These are phyloP conservation scores for Drosophila orosa DNA, from an alignment of 1,140 invertebrate species.

Conservation along the genomic window DNA sequence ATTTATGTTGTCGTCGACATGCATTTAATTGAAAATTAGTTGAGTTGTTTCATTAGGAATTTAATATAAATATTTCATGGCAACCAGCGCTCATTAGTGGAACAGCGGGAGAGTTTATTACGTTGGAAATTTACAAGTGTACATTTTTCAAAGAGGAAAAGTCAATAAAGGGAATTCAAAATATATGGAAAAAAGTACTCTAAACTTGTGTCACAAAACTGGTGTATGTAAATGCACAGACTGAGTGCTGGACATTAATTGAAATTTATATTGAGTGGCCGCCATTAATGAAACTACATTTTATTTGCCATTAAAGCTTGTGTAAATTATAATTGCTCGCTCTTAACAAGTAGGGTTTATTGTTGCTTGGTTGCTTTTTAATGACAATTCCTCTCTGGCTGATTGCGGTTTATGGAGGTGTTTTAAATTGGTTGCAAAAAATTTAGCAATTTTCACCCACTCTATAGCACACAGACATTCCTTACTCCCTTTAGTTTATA, in stretches of 20 bases:
- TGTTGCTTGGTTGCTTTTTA: constrained; percentile 7
- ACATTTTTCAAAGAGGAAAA: background rate
- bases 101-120: background rate
- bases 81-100: background rate
- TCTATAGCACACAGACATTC: background rate
- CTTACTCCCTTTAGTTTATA: constrained; percentile 4
- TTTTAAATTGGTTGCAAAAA: background rate
- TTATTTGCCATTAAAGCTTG: constrained; percentile 10
- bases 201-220: constrained; percentile 16
- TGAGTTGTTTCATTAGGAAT: constrained; percentile 33
- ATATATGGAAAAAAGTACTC: background rate
- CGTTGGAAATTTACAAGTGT: background rate
- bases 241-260: constrained; percentile 1
- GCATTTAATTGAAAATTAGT: constrained; percentile 22
- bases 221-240: background rate
- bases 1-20: constrained; percentile 7
- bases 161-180: background rate
- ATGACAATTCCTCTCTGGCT: background rate
- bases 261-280: constrained; percentile 11
- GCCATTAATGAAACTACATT: background rate
- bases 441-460: constrained; percentile 2
- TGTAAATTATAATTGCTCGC: background rate
- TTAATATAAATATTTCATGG: constrained; percentile 22
- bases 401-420: constrained; percentile 13
- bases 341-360: constrained; percentile 10